These are phyloP conservation scores for Phlogophora meticulosa DNA, from an alignment of 2,888 invertebrate species.

Conservation along the genomic window DNA sequence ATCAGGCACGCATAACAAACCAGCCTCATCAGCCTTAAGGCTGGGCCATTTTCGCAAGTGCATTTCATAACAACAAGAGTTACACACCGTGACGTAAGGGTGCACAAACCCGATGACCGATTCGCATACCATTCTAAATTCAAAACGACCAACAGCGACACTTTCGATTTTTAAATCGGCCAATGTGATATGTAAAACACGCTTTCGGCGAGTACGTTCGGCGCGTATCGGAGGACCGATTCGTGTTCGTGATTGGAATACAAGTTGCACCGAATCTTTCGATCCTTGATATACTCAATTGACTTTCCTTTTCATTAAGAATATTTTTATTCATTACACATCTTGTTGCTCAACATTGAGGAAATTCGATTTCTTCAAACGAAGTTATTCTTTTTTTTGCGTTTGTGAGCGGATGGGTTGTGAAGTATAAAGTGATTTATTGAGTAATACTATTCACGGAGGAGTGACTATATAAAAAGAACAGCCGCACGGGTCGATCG, in stretches of 20 bases:
- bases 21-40: constrained; percentile 65
- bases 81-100: constrained; percentile 71
- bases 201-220: constrained; percentile 60
- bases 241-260: constrained; percentile 75
- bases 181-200: constrained; percentile 66
- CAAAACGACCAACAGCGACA: constrained; percentile 74
- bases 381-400: constrained; percentile 32
- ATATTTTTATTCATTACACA: constrained; percentile 74
- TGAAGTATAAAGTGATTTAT: constrained; percentile 21
- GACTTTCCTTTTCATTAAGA: constrained; percentile 83
- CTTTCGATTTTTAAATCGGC: constrained; percentile 78
- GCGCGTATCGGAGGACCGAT: constrained; percentile 66
- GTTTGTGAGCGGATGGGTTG: constrained; percentile 9
- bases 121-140: constrained; percentile 74
- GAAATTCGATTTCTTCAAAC: constrained; percentile 45
- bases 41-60: constrained; percentile 75
- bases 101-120: constrained; percentile 70
- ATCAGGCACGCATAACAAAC: constrained; percentile 62
- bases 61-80: constrained; percentile 77
- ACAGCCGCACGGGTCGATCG: no score
- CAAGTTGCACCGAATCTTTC: constrained; percentile 65
- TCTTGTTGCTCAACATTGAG: constrained; percentile 70
- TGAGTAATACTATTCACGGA: constrained; percentile 20
- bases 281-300: constrained; percentile 71
- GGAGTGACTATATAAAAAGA: no score